Percentiles rank a stretch among this genome's conserved stretches.
These are phyloP conservation scores for Seira sanloemensis DNA, from an alignment of 2,888 invertebrate species.

Conservation along the genomic window DNA sequence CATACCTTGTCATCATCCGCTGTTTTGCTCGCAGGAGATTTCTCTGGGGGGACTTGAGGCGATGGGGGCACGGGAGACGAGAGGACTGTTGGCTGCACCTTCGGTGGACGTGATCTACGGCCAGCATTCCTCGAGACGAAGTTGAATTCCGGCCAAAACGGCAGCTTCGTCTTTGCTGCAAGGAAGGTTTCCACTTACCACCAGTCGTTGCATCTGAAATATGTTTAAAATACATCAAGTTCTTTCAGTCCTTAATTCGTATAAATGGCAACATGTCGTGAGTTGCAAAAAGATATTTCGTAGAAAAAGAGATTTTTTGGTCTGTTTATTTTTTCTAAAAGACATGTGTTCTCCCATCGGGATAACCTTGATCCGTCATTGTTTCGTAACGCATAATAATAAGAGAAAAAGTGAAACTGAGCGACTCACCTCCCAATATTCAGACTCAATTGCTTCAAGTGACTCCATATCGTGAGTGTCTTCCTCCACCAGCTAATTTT, in stretches of 20 bases:
- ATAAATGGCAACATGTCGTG: no score
- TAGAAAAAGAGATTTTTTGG: background rate
- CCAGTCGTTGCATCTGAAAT: slow-evolving; percentile 79
- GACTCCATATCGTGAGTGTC: slow-evolving; percentile 76
- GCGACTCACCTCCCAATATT: slow-evolving; percentile 77
- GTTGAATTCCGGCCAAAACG: slow-evolving; percentile 80
- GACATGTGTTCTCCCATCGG: slow-evolving; percentile 5
- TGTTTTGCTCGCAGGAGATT: slow-evolving; percentile 36
- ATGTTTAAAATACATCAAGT: background rate
- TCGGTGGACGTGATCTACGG: slow-evolving; percentile 74
- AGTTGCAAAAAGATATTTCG: no score
- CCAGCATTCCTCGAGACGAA: slow-evolving; percentile 80
- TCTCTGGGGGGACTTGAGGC: slow-evolving; percentile 51
- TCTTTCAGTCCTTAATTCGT: background rate
- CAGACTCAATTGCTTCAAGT: slow-evolving; percentile 76
- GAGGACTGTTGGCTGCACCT: slow-evolving; percentile 56
- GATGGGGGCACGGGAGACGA: slow-evolving; percentile 66
- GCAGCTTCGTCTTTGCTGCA: slow-evolving; percentile 82
- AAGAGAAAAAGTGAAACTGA: background rate
- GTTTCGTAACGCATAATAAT: background rate
- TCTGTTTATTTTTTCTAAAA: background rate
- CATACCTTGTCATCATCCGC: slow-evolving; percentile 63
- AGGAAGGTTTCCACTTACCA: slow-evolving; percentile 80
- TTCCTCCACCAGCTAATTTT: slow-evolving; percentile 76
- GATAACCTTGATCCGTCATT: slow-evolving; percentile 13